Percentiles rank a stretch among this genome's conserved stretches.
Evolutionary conservation across 2,797 vertebrate species (phyloP).

Genomic region (Chromis chromis): DNA sequence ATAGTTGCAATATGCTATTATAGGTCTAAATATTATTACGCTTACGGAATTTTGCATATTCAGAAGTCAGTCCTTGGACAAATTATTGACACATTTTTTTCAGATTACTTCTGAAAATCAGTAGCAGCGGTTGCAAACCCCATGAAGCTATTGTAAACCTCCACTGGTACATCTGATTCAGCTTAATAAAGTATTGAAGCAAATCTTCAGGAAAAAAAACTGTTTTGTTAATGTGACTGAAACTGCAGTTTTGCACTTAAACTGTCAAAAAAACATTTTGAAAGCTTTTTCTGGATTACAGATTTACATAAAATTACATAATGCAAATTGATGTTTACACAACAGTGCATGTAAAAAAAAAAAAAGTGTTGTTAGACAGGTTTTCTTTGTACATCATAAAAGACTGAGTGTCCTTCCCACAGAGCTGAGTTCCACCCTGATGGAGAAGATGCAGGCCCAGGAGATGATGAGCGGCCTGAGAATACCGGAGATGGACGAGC

Average conservation of each 20-base stretch:
- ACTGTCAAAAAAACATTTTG: too few relatives aligned
- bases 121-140: not conserved
- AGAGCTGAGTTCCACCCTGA: conserved; percentile 92
- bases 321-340: too few relatives aligned
- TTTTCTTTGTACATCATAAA: not conserved
- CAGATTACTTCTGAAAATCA: not conserved
- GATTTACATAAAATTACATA: too few relatives aligned
- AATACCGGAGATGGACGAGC: conserved; percentile 90
- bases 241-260: too few relatives aligned
- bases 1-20: too few relatives aligned
- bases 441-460: conserved; percentile 97
- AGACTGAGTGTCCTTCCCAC: conserved; percentile 27
- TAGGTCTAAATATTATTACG: too few relatives aligned
- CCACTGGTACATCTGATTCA: not conserved
- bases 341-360: not conserved
- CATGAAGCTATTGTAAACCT: not conserved
- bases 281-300: too few relatives aligned
- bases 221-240: too few relatives aligned
- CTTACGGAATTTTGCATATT: too few relatives aligned
- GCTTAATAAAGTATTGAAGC: not conserved
- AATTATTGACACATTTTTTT: too few relatives aligned
- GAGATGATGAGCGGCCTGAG: conserved; percentile 91
- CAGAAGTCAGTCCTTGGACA: too few relatives aligned
- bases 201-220: too few relatives aligned
- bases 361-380: not conserved